These are phyloP conservation scores for Rhynchopsitta pachyrhyncha DNA, from an alignment of 2,113 vertebrate genomes.

Conservation along the genomic window DNA sequence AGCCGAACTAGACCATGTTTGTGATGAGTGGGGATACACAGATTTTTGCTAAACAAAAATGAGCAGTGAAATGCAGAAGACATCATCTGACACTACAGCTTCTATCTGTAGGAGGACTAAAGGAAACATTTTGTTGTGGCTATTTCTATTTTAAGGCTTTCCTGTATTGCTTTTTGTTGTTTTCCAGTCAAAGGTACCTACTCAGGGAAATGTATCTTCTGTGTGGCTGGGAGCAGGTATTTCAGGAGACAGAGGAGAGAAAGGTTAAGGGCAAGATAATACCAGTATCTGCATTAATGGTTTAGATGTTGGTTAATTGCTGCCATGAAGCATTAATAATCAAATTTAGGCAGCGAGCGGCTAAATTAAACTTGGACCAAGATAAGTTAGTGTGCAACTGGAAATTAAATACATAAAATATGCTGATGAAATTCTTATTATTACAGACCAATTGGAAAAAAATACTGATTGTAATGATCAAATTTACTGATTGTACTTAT, in stretches of 20 bases:
- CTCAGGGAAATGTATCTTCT: background rate
- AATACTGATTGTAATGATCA: background rate
- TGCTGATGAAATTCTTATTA: background rate
- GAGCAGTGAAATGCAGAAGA: background rate
- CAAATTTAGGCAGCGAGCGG: background rate
- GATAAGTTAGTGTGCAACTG: background rate
- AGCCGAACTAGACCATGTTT: background rate
- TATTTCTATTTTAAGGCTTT: background rate
- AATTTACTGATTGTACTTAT: background rate
- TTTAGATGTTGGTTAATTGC: background rate
- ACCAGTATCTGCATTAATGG: background rate
- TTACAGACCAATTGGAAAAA: background rate
- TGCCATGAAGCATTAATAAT: background rate
- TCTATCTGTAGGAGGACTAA: background rate
- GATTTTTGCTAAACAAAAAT: background rate
- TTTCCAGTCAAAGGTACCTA: background rate
- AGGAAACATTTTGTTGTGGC: background rate
- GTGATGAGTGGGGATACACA: no score
- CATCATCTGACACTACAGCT: background rate
- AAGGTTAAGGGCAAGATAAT: background rate
- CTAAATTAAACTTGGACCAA: background rate
- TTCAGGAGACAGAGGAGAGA: background rate
- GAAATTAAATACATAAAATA: background rate
- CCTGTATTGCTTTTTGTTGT: background rate
- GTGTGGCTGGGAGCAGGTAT: background rate